Base-by-base conservation (phyloP, 2,888 invertebrate species). In the Diarsia dahlii region DNA sequence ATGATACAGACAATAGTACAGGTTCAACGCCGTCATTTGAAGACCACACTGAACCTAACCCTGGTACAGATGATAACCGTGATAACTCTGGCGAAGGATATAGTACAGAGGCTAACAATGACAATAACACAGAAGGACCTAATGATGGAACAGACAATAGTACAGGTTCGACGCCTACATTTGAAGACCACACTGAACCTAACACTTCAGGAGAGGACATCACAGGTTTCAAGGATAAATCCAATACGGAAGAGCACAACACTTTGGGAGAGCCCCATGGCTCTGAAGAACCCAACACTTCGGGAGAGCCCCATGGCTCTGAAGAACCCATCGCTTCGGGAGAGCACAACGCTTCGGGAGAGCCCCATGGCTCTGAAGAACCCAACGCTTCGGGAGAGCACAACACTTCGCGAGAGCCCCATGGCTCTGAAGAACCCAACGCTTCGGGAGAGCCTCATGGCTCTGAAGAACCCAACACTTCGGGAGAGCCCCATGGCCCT, bases 201-300 rank as follows among this genome's bases (percentile, higher is more conserved):
- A 74, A 12, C 39, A 56, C 10, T 15, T 48, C 46, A 13, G 54
- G 45, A 60, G 23, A 5, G 13, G 23, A 23, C 12, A 48, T 70
- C 39, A 20, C 74, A 12, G 64, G 48, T 48, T 65, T 82, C 64
- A 81, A 84, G 39, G 60, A 60, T 23, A n/a, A 45, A 60, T 5
- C 20, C 0, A 60, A 6, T 8, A 66, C 50, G 8, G 50, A 8
- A 8, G 56, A 56, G 23, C 1, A 13, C n/a, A 52, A 52, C 10
- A 3, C 15, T 1, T 28, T 28, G 0, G 15, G 58, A 15, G 58
- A 58, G 3, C 15, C 20, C n/a, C 10, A 52, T n/a, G 10, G 1
- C n/a, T 52, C 52, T n/a, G 56, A 3, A 28, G 56, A 58, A 13
- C 20, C 8, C n/a, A 3, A 52, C n/a, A 9, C 20, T 10, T 52